A percentile compares a stretch with the other conserved stretches of the same genome.
Conservation (phyloP, 2,113 vertebrate genomes). For the Loxodonta africana region DNA sequence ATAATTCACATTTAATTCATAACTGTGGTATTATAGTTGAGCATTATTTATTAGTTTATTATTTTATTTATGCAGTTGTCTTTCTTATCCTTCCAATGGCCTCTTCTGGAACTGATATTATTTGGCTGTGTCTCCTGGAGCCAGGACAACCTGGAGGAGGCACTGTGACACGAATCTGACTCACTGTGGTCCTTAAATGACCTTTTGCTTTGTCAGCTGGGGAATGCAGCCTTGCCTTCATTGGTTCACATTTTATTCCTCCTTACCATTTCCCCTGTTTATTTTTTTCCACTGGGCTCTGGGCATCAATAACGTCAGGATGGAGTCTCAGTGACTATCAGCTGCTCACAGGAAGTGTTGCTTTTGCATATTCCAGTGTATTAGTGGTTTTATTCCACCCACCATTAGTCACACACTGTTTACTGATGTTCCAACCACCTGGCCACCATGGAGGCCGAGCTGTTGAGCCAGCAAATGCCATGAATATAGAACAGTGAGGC, state of each 20-base stretch:
- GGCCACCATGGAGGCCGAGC: fast-evolving
- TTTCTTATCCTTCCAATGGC: fast-evolving
- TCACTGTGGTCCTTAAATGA: neutral
- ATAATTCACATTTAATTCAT: too few relatives aligned
- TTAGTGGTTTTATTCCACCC: too few relatives aligned
- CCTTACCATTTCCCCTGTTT: fast-evolving
- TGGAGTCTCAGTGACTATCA: fast-evolving
- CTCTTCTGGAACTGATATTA: neutral
- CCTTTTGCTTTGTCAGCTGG: neutral
- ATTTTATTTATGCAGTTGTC: neutral
- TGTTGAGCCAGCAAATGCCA: neutral
- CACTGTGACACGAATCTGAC: fast-evolving
- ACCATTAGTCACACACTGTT: neutral
- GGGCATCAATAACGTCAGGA: fast-evolving
- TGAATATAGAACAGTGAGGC: neutral
- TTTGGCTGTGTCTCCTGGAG: fast-evolving
- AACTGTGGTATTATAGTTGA: fast-evolving
- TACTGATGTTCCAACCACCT: neutral
- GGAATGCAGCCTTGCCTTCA: fast-evolving
- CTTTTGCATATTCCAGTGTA: fast-evolving
- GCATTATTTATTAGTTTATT: fast-evolving
- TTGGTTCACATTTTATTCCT: neutral
- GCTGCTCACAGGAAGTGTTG: fast-evolving
- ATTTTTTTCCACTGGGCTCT: fast-evolving
- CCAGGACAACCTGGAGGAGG: neutral